These are phyloP conservation scores for Spisula subtruncata DNA, from an alignment of 2,888 invertebrate genomes.

Conservation along the genomic window DNA sequence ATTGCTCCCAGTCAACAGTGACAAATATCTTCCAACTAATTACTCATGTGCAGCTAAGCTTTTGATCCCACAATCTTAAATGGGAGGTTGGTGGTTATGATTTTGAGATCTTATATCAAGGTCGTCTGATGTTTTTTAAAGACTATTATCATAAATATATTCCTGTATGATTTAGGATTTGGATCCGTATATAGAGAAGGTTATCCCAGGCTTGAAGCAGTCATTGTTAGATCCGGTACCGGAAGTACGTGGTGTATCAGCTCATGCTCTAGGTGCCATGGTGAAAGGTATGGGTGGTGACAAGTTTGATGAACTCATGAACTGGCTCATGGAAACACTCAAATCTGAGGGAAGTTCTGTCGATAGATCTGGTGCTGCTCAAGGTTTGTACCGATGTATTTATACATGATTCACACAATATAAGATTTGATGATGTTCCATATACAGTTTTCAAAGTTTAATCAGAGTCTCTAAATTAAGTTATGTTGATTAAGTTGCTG, in stretches of 20 bases:
- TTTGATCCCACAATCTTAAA: no score
- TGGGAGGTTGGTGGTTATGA: no score
- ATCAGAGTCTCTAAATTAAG: no score
- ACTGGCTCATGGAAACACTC: slow-evolving; percentile 99
- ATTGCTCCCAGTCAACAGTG: no score
- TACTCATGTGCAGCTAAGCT: no score
- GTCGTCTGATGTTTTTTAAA: no score
- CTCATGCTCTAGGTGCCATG: slow-evolving; percentile 98
- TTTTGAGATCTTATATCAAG: no score
- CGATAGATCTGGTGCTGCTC: slow-evolving; percentile 89
- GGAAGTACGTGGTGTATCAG: slow-evolving; percentile 98
- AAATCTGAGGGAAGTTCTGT: slow-evolving; percentile 98
- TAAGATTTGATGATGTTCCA: no score
- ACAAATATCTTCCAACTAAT: no score
- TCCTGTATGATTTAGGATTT: slow-evolving; percentile 90
- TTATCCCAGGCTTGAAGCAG: slow-evolving; percentile 98
- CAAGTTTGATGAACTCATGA: slow-evolving; percentile 97
- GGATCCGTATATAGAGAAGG: slow-evolving; percentile 97
- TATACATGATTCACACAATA: no score
- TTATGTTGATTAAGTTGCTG: no score
- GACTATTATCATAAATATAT: background rate
- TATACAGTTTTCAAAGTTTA: no score
- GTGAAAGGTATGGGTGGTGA: slow-evolving; percentile 98
- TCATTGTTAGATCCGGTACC: slow-evolving; percentile 99
- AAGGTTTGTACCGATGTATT: slow-evolving; percentile 77